phyloP scores from a whole-genome alignment of 2,888 invertebrate species.

The Xanthia togata region DNA sequence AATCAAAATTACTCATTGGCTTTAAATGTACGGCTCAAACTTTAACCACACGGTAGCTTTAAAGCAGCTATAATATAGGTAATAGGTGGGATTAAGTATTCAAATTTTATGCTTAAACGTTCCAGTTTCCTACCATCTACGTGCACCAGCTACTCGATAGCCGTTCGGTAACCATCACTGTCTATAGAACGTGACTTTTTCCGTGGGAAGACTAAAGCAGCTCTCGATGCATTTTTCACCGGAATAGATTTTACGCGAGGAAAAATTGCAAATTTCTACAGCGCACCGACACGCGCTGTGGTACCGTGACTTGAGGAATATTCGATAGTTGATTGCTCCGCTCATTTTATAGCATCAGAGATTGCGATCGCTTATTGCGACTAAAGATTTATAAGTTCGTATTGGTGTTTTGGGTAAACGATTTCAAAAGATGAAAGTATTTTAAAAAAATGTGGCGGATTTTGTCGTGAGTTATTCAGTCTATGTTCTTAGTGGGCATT shows the following conservation, averaged over 20 bases:
- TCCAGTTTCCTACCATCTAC: conserved; percentile 56
- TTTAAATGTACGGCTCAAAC: background rate
- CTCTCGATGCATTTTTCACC: conserved; percentile 80
- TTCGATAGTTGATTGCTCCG: conserved; percentile 76
- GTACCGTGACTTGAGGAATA: conserved; percentile 71
- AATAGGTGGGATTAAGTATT: conserved; percentile 41
- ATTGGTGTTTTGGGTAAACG: background rate
- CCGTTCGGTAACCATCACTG: conserved; percentile 78
- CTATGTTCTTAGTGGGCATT: background rate
- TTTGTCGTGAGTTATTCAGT: background rate
- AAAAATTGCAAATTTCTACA: conserved; percentile 84
- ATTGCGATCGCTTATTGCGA: conserved; percentile 32
- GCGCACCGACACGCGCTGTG: conserved; percentile 72
- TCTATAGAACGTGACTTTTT: conserved; percentile 85
- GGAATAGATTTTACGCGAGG: conserved; percentile 78
- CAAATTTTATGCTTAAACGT: conserved; percentile 56
- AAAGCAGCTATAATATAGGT: conserved; percentile 6
- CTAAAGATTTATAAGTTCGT: conserved; percentile 16
- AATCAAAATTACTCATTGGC: background rate
- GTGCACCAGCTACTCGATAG: conserved; percentile 71
- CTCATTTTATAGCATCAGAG: conserved; percentile 67
- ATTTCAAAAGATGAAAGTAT: conserved; percentile 2
- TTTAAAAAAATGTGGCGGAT: background rate
- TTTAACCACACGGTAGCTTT: conserved; percentile 20
- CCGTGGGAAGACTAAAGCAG: conserved; percentile 72